A percentile compares a stretch with the other conserved stretches of the same genome.
Evolutionary conservation across 2,797 vertebrate species (phyloP).

Genomic region (Amniataba percoides): DNA sequence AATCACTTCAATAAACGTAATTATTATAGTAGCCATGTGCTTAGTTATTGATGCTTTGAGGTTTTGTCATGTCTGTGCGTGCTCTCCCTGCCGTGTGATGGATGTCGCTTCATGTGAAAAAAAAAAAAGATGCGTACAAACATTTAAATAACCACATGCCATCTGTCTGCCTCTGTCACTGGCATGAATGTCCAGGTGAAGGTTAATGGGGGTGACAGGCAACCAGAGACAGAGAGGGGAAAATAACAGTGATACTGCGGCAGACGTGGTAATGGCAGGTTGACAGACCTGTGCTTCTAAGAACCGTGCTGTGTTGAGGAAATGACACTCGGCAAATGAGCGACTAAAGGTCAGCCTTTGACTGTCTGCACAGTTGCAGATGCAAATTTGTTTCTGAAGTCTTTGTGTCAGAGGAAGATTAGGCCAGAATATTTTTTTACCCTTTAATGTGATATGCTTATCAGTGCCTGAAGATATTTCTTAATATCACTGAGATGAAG

Average conservation of each 20-base stretch:
- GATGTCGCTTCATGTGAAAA: conserved; percentile 9
- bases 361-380: conserved; percentile 71
- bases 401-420: conserved; percentile 72
- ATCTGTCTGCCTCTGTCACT: conserved; percentile 36
- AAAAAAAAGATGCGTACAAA: conserved; percentile 15
- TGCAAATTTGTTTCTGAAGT: conserved; percentile 76
- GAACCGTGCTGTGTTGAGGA: conserved; percentile 43
- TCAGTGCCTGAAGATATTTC: conserved; percentile 55
- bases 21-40: not conserved
- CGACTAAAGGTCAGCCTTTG: conserved; percentile 80
- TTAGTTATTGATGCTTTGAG: not conserved
- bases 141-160: conserved; percentile 54
- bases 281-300: conserved; percentile 68
- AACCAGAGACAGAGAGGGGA: conserved; percentile 30
- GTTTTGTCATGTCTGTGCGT: not conserved
- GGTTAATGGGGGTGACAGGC: conserved; percentile 73
- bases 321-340: conserved; percentile 71
- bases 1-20: not conserved
- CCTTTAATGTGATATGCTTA: conserved; percentile 74
- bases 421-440: conserved; percentile 52
- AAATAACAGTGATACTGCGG: conserved; percentile 58
- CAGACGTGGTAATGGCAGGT: conserved; percentile 64
- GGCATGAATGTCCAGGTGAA: conserved; percentile 67
- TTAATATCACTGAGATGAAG: conserved; percentile 52
- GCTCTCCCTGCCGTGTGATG: not conserved